Evolutionary conservation across 2,113 vertebrate species (phyloP).

Genomic region (Gallinago media): DNA sequence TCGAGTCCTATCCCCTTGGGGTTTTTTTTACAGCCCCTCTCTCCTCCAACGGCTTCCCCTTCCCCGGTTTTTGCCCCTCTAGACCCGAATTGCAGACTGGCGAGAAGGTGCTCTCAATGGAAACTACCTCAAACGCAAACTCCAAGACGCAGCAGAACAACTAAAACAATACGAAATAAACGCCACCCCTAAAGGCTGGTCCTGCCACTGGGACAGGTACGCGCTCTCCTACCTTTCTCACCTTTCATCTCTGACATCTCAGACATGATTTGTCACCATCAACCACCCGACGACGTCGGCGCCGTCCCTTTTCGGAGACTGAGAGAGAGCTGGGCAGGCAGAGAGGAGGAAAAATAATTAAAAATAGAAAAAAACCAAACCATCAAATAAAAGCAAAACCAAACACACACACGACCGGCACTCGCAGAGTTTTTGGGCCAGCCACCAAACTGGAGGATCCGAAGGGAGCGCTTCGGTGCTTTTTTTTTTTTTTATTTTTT

Average conservation of each 20-base stretch:
- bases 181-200: conserved; percentile 99
- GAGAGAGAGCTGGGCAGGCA: conserved; percentile 78
- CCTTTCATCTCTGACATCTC: conserved; percentile 96
- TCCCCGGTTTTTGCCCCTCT: conserved; percentile 39
- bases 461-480: conserved; percentile 74
- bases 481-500: conserved; percentile 25
- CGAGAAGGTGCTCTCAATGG: conserved; percentile 97
- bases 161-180: conserved; percentile 99
- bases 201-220: conserved; percentile 99
- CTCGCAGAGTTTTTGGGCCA: conserved; percentile 70
- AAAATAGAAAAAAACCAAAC: no score
- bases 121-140: conserved; percentile 96
- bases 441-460: conserved; percentile 72
- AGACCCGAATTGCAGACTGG: conserved; percentile 99
- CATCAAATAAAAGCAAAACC: no score
- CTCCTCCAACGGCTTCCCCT: conserved; percentile 22
- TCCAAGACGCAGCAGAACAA: conserved; percentile 98
- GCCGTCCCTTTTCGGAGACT: conserved; percentile 80
- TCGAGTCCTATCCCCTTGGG: neutral
- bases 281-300: conserved; percentile 78
- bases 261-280: conserved; percentile 88
- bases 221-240: conserved; percentile 99
- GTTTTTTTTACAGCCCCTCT: neutral
- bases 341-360: neutral
- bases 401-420: conserved; percentile 13